These are phyloP conservation scores for Margarornis squamiger DNA, from an alignment of 2,797 vertebrate genomes.

Conservation along the genomic window DNA sequence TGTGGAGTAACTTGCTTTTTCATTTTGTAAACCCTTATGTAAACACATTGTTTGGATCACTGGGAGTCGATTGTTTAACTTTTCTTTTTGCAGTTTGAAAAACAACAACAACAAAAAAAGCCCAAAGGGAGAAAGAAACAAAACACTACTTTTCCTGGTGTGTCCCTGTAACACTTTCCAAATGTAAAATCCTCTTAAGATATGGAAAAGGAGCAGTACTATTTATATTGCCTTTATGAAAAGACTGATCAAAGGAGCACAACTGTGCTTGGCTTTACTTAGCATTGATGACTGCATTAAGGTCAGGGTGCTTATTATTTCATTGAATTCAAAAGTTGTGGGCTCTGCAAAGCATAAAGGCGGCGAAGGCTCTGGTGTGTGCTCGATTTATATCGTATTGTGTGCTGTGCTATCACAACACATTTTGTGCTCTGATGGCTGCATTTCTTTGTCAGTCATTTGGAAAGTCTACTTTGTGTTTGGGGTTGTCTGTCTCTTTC, in stretches of 20 bases:
- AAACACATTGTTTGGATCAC: slow-evolving; percentile 18
- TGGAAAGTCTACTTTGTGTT: background rate
- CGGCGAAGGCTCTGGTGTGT: background rate
- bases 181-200: slow-evolving; percentile 31
- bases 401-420: background rate
- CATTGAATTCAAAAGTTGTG: slow-evolving; percentile 44
- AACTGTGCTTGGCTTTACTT: slow-evolving; percentile 34
- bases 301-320: slow-evolving; percentile 53
- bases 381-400: background rate
- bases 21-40: slow-evolving; percentile 1
- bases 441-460: background rate
- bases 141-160: background rate
- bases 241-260: slow-evolving; percentile 47
- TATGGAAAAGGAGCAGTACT: slow-evolving; percentile 5
- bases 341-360: slow-evolving; percentile 8
- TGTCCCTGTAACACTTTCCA: background rate
- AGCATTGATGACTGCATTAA: background rate
- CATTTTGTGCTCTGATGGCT: background rate
- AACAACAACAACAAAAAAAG: background rate
- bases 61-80: slow-evolving; percentile 6
- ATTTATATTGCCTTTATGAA: slow-evolving; percentile 38
- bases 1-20: background rate
- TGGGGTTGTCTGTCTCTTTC: background rate
- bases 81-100: slow-evolving; percentile 3
- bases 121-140: background rate